These are phyloP conservation scores for Cheiracanthium punctorium DNA, from an alignment of 2,888 invertebrate species.

Conservation along the genomic window DNA sequence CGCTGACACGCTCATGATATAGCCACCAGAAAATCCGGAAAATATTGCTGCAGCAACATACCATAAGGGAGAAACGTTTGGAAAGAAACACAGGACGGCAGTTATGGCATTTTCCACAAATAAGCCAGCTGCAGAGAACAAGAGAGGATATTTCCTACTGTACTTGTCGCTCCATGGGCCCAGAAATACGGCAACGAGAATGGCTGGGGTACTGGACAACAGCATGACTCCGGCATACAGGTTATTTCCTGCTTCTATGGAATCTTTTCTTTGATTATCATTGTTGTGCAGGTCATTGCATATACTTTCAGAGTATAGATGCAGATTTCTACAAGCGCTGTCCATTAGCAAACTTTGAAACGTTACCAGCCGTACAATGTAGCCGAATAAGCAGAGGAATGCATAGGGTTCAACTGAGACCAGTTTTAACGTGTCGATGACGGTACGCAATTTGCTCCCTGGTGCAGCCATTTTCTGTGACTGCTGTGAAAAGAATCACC, in stretches of 20 bases:
- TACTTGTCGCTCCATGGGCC: conserved; percentile 65
- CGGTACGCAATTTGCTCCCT: too few species aligned
- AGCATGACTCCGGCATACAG: conserved; percentile 36
- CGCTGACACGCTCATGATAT: conserved; percentile 34
- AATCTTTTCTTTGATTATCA: neutral
- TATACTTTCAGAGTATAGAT: conserved; percentile 1
- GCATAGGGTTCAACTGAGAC: conserved; percentile 39
- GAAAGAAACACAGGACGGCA: conserved; percentile 3
- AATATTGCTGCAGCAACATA: conserved; percentile 17
- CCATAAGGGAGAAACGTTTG: conserved; percentile 20
- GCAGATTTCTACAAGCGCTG: conserved; percentile 28
- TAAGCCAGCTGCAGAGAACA: conserved; percentile 26
- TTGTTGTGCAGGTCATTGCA: conserved; percentile 35
- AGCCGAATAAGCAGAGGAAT: conserved; percentile 38
- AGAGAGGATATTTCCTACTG: conserved; percentile 41
- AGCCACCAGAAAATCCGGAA: conserved; percentile 48
- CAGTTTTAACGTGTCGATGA: too few species aligned
- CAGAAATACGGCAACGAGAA: conserved; percentile 44
- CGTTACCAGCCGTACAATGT: conserved; percentile 22
- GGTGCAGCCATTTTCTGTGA: too few species aligned
- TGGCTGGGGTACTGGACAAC: conserved; percentile 24
- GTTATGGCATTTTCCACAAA: conserved; percentile 4
- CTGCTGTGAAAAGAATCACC: too few species aligned
- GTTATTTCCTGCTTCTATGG: conserved; percentile 29
- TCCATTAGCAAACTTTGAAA: conserved; percentile 46